Evolutionary conservation across 1,140 invertebrate genomes (phyloP), one percentile per base, ranked within the genome.

Genomic region (Euschistus heros): DNA sequence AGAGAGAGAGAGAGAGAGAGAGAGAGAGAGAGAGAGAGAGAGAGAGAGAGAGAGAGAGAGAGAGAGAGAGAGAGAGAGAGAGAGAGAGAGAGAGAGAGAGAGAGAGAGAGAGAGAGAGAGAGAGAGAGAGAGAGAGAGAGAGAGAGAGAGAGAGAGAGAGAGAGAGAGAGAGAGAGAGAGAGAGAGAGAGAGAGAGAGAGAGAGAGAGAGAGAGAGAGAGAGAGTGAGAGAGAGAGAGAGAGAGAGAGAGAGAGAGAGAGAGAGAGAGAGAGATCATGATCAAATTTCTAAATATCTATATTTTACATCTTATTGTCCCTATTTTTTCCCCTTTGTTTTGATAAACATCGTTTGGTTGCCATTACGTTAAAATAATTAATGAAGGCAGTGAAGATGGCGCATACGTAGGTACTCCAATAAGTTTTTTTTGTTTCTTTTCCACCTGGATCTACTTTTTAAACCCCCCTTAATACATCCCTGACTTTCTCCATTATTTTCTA

Each of bases 1-100:
- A 63, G 33, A 63, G 33, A 47, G 46, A 63, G 46, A 47, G 62
- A 63, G 62, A 42, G 33, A 63, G 62, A 63, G n/a, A 33, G 55
- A 27, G 54, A 61, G 8, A 24, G n/a, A 42, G 44, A 8, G 26
- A 27, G 62, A 63, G 37, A 22, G 46, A 33, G 62, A 47, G 33
- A 24, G 62, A 47, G 62, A 24, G 30, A 50, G 54, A 55, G 54
- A 26, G 24, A 8, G 54, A 55, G 54, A 26, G 24, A 26, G 54
- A 55, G 54, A 26, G 24, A 26, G 54, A 55, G 54, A 26, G 24
- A 26, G 54, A 55, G 54, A 26, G 24, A 26, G 18, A 10, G 54
- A 26, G 24, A 26, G 54, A 26, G 24, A 26, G 54, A 55, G 54
- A 26, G 24, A 26, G 54, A 55, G 54, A 26, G 24, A 26, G 24